Evolutionary conservation across 2,113 vertebrate genomes (phyloP), one percentile per base, ranked within the genome.

Genomic region (Dicaeum eximium): DNA sequence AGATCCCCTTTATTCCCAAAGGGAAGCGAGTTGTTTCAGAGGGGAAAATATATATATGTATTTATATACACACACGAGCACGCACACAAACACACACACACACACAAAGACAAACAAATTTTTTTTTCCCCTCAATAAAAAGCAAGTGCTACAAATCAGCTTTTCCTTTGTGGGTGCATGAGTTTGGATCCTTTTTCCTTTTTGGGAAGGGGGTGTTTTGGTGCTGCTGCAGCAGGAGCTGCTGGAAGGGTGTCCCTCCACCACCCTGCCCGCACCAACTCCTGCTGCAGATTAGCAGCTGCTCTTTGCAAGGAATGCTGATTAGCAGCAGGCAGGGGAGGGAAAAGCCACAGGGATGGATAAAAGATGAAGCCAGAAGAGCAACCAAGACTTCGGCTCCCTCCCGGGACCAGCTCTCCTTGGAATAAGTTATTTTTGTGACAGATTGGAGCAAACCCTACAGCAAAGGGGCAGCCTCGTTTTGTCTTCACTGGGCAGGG

Each of bases 1-100:
- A 96, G 95, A 96, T 94, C 69, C 77, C 93, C 75, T 92, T 95
- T 96, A 95, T 96, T 96, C 94, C 93, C 94, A 95, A 93, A 92
- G 95, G 96, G 82, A 92, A 92, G 82, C 1, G 1, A 92, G 92
- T 88, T 84, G 57, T 86, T 96, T 88, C 80, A 74, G 96, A 86
- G 61, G 73, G 90, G 82, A 83, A 93, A 95, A 92, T 86, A 96
- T 83, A 95, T 96, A 88, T 94, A n/a, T 88, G 60, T 97, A 92
- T 97, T 93, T 97, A 93, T 88, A 93, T 82, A 94, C 72, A 96
- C 83, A 96, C 92, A 95, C 4, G 0, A 14, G 16, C 53, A 31
- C 23, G 1, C 42, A 35, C 90, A 78, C 56, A 33, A 82, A 95
- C 88, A 96, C 90, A 97, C 78, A 80, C 61, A 80, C 61, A 16